Conservation (phyloP, 1,140 invertebrate species). For the Drosophila pseudoananassae region DNA sequence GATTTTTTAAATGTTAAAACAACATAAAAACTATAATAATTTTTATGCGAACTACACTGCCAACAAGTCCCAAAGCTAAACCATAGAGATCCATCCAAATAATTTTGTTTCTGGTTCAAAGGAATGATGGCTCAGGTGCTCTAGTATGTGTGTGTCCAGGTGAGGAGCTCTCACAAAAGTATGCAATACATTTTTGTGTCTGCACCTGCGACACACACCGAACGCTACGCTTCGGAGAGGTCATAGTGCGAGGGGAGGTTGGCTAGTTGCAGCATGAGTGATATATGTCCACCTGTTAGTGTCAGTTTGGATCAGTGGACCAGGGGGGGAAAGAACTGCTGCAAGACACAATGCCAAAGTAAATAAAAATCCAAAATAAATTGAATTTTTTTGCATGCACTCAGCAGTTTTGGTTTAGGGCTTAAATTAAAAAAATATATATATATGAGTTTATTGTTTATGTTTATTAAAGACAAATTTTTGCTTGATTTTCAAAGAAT, state of each 20-base stretch:
- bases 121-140: constrained; percentile 22
- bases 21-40: too few species aligned
- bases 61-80: constrained; percentile 1
- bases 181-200: constrained; percentile 22
- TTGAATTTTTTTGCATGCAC: constrained; percentile 60
- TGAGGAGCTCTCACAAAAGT: constrained; percentile 4
- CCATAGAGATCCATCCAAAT: constrained; percentile 17
- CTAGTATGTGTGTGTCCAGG: not conserved
- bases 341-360: constrained; percentile 40
- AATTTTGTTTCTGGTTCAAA: constrained; percentile 8
- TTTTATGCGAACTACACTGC: too few species aligned
- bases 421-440: too few species aligned
- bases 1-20: too few species aligned
- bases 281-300: constrained; percentile 45
- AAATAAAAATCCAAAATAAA: constrained; percentile 70
- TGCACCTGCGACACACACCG: constrained; percentile 3
- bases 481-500: too few species aligned
- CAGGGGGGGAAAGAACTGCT: not conserved
- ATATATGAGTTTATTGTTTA: too few species aligned
- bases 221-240: too few species aligned
- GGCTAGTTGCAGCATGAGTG: constrained; percentile 36
- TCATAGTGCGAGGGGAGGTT: not conserved
- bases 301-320: constrained; percentile 1
- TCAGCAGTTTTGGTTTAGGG: not conserved
- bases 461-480: too few species aligned